A percentile compares a stretch with the other conserved stretches of the same genome.
Evolutionary conservation across 1,140 invertebrate species (phyloP).

Genomic region (Aphelenchoides fujianensis): DNA sequence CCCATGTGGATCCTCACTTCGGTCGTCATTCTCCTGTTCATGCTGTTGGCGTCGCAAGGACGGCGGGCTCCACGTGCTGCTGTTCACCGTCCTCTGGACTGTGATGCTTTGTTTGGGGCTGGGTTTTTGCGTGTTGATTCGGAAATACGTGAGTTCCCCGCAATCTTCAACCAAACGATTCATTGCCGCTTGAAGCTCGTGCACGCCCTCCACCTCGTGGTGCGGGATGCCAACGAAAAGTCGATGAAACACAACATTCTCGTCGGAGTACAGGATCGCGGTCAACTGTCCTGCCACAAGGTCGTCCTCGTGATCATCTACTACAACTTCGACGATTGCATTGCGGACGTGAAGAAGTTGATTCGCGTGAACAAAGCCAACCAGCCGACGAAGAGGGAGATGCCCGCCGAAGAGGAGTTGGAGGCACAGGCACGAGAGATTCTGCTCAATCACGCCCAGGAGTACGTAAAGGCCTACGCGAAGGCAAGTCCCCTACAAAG

Average conservation of each 20-base stretch:
- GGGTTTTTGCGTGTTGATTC: slow-evolving; percentile 40
- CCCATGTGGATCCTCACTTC: slow-evolving; percentile 42
- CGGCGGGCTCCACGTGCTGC: slow-evolving; percentile 39
- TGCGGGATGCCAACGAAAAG: slow-evolving; percentile 71
- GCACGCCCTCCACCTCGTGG: slow-evolving; percentile 33
- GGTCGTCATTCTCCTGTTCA: slow-evolving; percentile 37
- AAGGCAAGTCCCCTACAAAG: slow-evolving; percentile 35
- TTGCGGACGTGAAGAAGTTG: slow-evolving; percentile 67
- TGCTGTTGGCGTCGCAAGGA: slow-evolving; percentile 37
- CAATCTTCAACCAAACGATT: too few species aligned
- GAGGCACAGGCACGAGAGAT: slow-evolving; percentile 23
- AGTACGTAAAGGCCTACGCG: slow-evolving; percentile 42
- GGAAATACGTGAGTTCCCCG: slow-evolving; percentile 38
- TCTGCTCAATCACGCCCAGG: slow-evolving; percentile 37
- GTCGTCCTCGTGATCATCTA: slow-evolving; percentile 76
- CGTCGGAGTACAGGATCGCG: slow-evolving; percentile 84
- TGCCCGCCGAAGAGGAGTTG: slow-evolving; percentile 36
- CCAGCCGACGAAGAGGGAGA: slow-evolving; percentile 15
- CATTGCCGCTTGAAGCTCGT: slow-evolving; percentile 30
- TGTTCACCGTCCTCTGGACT: slow-evolving; percentile 42
- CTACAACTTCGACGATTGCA: slow-evolving; percentile 82
- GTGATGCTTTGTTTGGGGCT: slow-evolving; percentile 41
- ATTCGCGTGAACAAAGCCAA: slow-evolving; percentile 38
- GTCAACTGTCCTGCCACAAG: slow-evolving; percentile 90
- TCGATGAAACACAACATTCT: slow-evolving; percentile 82